Conservation (phyloP, 2,888 invertebrate genomes). For the Eupeodes luniger region DNA sequence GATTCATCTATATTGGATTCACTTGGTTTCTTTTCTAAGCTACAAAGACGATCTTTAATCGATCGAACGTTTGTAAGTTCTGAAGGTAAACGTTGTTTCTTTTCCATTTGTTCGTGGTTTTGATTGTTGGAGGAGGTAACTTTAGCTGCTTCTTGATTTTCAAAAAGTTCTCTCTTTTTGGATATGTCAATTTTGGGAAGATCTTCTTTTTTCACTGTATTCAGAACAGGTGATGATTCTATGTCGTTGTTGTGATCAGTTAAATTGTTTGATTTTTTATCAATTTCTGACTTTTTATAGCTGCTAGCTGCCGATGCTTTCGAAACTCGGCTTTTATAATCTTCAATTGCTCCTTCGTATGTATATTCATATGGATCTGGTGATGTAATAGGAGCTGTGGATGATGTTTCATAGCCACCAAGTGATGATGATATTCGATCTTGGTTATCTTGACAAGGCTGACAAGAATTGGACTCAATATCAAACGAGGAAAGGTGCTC, state of each 20-base stretch:
- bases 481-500: slow-evolving; percentile 80
- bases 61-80: slow-evolving; percentile 87
- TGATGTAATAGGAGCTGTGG: slow-evolving; percentile 88
- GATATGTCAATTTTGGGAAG: slow-evolving; percentile 92
- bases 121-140: slow-evolving; percentile 30
- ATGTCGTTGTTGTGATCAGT: slow-evolving; percentile 36
- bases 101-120: slow-evolving; percentile 76
- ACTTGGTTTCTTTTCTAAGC: slow-evolving; percentile 86
- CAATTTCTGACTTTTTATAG: slow-evolving; percentile 60
- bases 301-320: slow-evolving; percentile 82
- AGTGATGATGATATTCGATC: slow-evolving; percentile 83
- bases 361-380: slow-evolving; percentile 92
- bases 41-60: slow-evolving; percentile 89
- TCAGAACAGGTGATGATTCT: slow-evolving; percentile 12
- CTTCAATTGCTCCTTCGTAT: slow-evolving; percentile 94
- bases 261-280: slow-evolving; percentile 32
- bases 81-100: slow-evolving; percentile 81
- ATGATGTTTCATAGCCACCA: slow-evolving; percentile 88
- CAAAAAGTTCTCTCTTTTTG: slow-evolving; percentile 93
- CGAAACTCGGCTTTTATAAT: slow-evolving; percentile 91
- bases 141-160: slow-evolving; percentile 85
- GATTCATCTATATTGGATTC: slow-evolving; percentile 84
- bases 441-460: slow-evolving; percentile 78
- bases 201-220: slow-evolving; percentile 84
- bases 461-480: slow-evolving; percentile 79